Evolutionary conservation across 2,888 invertebrate genomes (phyloP).

Genomic region (Eupithecia abbreviata): DNA sequence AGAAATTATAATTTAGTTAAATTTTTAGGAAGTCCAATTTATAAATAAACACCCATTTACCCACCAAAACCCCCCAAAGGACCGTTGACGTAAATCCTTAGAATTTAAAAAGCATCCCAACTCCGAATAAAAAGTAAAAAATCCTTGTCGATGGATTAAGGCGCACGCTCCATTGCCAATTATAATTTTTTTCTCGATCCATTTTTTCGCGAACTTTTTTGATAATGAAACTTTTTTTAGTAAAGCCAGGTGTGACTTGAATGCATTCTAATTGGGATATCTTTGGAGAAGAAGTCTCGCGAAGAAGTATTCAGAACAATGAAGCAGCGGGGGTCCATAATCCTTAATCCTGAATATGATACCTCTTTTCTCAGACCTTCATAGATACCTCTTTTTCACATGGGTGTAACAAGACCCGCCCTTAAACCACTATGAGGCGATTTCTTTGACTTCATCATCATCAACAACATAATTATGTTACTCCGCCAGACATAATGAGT

Average conservation of each 20-base stretch:
- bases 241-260: slow-evolving; percentile 69
- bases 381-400: slow-evolving; percentile 5
- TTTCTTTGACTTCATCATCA: background rate
- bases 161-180: slow-evolving; percentile 77
- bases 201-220: slow-evolving; percentile 46
- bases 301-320: slow-evolving; percentile 44
- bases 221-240: slow-evolving; percentile 47
- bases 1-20: background rate
- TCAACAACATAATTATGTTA: too few relatives aligned
- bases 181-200: slow-evolving; percentile 66
- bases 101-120: slow-evolving; percentile 42
- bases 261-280: slow-evolving; percentile 75
- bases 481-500: too few relatives aligned
- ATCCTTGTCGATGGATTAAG: slow-evolving; percentile 67
- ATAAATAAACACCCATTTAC: slow-evolving; percentile 15
- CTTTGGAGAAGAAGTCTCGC: slow-evolving; percentile 49
- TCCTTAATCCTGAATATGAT: slow-evolving; percentile 22
- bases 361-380: slow-evolving; percentile 21
- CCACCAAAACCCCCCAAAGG: slow-evolving; percentile 58
- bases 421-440: background rate
- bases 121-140: slow-evolving; percentile 50
- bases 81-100: slow-evolving; percentile 58
- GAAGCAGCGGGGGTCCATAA: slow-evolving; percentile 53
- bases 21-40: background rate
- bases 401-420: background rate